These are phyloP conservation scores for Trididemnum clinides DNA, from an alignment of 23 tunicate genomes.

Conservation along the genomic window DNA sequence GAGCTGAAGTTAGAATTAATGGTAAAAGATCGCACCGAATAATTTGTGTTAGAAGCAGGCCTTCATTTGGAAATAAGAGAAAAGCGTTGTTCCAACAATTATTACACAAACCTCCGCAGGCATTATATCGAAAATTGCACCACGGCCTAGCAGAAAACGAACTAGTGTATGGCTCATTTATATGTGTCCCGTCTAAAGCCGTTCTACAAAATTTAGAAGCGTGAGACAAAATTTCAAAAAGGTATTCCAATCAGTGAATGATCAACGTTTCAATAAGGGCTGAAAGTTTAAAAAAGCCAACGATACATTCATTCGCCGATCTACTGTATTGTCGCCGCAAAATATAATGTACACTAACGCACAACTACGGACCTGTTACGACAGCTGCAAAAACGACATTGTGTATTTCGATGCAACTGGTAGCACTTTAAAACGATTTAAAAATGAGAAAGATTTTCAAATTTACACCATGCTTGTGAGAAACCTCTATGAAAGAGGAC, in stretches of 20 bases:
- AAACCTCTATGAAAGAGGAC: constrained; percentile 4
- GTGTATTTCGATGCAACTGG: constrained; percentile 50
- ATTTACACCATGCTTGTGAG: constrained; percentile 34
- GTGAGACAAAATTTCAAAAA: background rate
- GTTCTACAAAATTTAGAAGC: background rate
- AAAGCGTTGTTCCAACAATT: background rate
- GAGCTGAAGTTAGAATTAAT: background rate
- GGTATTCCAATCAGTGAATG: background rate
- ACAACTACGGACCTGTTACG: background rate
- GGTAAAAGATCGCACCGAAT: background rate
- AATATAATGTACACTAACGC: background rate
- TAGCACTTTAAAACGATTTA: background rate
- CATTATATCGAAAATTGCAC: background rate
- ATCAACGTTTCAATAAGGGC: background rate
- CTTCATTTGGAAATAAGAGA: background rate
- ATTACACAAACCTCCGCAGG: background rate
- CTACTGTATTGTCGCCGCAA: background rate
- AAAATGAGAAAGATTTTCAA: constrained; percentile 12
- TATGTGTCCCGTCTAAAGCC: constrained; percentile 6
- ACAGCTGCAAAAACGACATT: background rate
- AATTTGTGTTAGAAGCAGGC: background rate
- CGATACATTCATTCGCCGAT: background rate
- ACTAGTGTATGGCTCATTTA: constrained; percentile 8
- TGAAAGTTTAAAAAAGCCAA: background rate
- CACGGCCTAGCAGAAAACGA: background rate